Percentiles rank a stretch among this genome's conserved stretches.
Conservation (phyloP, 1,140 invertebrate genomes). For the Thaumetopoea pityocampa region DNA sequence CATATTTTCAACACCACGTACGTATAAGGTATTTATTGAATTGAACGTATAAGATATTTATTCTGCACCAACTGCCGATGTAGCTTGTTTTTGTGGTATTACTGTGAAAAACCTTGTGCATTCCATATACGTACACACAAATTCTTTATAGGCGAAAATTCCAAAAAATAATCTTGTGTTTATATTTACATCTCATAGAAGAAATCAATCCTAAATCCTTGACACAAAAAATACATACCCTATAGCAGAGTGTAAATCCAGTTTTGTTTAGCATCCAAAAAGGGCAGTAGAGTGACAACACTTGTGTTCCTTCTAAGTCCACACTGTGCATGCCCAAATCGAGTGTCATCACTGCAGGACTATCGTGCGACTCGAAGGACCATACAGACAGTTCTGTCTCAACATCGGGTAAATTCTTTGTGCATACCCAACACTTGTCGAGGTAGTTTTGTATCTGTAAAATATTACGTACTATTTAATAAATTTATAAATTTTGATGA, state of each 20-base stretch:
- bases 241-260: slow-evolving; percentile 89
- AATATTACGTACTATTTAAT: background rate
- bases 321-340: slow-evolving; percentile 91
- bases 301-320: slow-evolving; percentile 60
- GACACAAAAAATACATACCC: slow-evolving; percentile 79
- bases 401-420: slow-evolving; percentile 79
- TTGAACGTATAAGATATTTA: too few relatives aligned
- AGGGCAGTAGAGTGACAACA: slow-evolving; percentile 89
- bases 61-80: too few relatives aligned
- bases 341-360: slow-evolving; percentile 80
- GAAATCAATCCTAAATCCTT: background rate
- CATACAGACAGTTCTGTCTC: slow-evolving; percentile 87
- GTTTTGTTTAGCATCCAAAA: slow-evolving; percentile 99
- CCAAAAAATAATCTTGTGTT: too few relatives aligned
- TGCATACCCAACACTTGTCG: slow-evolving; percentile 91
- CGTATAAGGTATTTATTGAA: too few relatives aligned
- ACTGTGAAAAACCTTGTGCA: too few relatives aligned
- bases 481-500: too few relatives aligned
- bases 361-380: slow-evolving; percentile 90
- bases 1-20: too few relatives aligned
- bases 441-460: slow-evolving; percentile 87
- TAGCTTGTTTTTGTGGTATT: too few relatives aligned
- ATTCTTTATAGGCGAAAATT: too few relatives aligned
- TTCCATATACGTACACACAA: too few relatives aligned
- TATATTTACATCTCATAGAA: too few relatives aligned